A percentile compares a stretch with the other conserved stretches of the same genome.
Conservation (phyloP, 2,888 invertebrate species). For the Amorpha juglandis region DNA sequence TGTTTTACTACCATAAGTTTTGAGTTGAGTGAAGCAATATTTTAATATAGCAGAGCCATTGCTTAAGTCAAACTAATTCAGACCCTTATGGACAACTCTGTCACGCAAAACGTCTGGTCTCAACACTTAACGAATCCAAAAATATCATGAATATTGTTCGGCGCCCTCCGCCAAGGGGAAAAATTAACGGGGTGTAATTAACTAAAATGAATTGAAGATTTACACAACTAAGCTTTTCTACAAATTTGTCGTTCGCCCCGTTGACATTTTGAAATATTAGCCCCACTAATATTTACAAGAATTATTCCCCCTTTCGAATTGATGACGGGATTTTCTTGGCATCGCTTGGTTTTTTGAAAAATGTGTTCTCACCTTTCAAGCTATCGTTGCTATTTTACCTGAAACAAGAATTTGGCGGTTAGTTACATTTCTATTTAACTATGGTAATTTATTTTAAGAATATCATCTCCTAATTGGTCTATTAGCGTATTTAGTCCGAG, state of each 20-base stretch:
- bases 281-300: slow-evolving; percentile 57
- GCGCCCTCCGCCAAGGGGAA: slow-evolving; percentile 30
- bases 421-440: neutral
- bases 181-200: slow-evolving; percentile 61
- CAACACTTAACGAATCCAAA: neutral
- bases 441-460: too few species aligned
- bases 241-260: slow-evolving; percentile 57
- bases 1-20: too few species aligned
- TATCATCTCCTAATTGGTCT: too few species aligned
- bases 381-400: slow-evolving; percentile 12
- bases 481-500: too few species aligned
- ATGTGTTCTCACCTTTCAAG: slow-evolving; percentile 8
- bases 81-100: neutral
- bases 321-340: slow-evolving; percentile 46
- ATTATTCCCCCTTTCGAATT: slow-evolving; percentile 50
- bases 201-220: slow-evolving; percentile 69
- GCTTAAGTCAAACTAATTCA: neutral
- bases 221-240: slow-evolving; percentile 56
- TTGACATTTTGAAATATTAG: slow-evolving; percentile 64
- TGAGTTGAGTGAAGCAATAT: too few species aligned
- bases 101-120: neutral
- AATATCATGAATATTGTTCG: neutral
- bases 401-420: slow-evolving; percentile 6
- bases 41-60: too few species aligned
- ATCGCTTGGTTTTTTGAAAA: slow-evolving; percentile 12